Conservation (phyloP, 2,797 vertebrate species). For the Labroides dimidiatus region DNA sequence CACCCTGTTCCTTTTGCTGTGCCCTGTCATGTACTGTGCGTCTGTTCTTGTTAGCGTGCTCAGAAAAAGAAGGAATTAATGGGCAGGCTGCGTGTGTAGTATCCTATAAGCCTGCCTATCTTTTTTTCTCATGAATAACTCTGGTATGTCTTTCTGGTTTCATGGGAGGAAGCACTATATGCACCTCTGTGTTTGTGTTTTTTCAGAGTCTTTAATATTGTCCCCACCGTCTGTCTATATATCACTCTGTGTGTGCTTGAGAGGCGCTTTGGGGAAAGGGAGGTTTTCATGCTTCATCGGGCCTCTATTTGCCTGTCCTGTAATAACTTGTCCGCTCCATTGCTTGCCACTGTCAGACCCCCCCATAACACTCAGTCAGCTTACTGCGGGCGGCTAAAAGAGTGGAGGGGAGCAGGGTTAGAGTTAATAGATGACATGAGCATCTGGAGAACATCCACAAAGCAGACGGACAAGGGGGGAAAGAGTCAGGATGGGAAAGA, state of each 20-base stretch:
- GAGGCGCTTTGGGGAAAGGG: conserved; percentile 51
- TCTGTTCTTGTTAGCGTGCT: conserved; percentile 62
- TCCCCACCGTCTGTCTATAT: conserved; percentile 13
- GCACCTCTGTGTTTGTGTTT: background rate
- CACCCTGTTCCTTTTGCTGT: conserved; percentile 56
- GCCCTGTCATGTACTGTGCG: conserved; percentile 60
- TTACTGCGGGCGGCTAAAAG: conserved; percentile 41
- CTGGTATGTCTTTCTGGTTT: conserved; percentile 34
- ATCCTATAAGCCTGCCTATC: background rate
- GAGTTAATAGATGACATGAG: conserved; percentile 64
- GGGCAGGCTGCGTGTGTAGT: conserved; percentile 14
- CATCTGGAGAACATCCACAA: conserved; percentile 50
- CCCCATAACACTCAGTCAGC: conserved; percentile 70
- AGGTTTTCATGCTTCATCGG: conserved; percentile 77
- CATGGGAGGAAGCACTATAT: conserved; percentile 1
- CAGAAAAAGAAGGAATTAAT: conserved; percentile 45
- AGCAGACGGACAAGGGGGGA: conserved; percentile 10
- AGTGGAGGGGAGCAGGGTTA: conserved; percentile 37
- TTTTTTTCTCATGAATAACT: conserved; percentile 17
- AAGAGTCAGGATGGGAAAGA: conserved; percentile 2
- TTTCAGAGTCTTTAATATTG: conserved; percentile 10
- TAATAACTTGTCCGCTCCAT: conserved; percentile 81
- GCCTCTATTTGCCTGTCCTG: conserved; percentile 78
- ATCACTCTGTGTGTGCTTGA: conserved; percentile 9
- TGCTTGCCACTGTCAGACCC: conserved; percentile 73